Base-by-base conservation (phyloP, 2,797 vertebrate species). In the Gymnopithys bicolor region DNA sequence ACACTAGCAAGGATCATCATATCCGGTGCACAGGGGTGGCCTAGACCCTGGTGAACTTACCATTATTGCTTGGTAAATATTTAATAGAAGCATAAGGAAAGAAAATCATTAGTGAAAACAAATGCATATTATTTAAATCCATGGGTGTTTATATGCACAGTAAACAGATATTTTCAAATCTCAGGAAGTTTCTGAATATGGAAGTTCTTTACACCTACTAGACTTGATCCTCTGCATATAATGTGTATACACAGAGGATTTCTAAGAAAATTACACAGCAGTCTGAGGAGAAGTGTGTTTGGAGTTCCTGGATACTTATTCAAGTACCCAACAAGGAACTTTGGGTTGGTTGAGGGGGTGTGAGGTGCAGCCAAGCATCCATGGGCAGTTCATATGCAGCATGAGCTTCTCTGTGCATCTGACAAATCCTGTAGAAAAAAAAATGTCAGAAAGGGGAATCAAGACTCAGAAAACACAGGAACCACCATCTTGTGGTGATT, bases 101-200 rank as follows among this genome's bases (percentile, higher is more conserved):
- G 32, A 75, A 84, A 87, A 79, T 46, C 64, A 69, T 93, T 76
- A 76, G 39, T 52, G 87, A 67, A 92, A 93, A 69, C 19, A 67
- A 92, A 71, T 58, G 55, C 55, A 56, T 9, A 1, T 79, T 82
- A 89, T 84, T 94, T 76, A 94, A 89, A 82, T 55, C 48, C 27
- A 58, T 12, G 4, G 19, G 46, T 86, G 63, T 79, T 88, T 94
- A 81, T 48, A 63, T 51, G 39, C 73, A 84, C 35, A 69, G 7
- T 79, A 93, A 95, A 88, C 43, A 76, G 32, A 46, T 69, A 83
- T 55, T 90, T 95, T 87, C 80, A 76, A 84, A 92, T 70, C 51
- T 79, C 33, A 46, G 28, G 58, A 37, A 17, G 48, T 78, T 79
- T 75, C 77, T 84, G 46, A n/a, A 52, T 82, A 39, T 23, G 41